Percentiles rank a stretch among this genome's conserved stretches.
phyloP scores from a whole-genome alignment of 1,140 invertebrate genomes.

The Scaptodrosophila lebanonensis region DNA sequence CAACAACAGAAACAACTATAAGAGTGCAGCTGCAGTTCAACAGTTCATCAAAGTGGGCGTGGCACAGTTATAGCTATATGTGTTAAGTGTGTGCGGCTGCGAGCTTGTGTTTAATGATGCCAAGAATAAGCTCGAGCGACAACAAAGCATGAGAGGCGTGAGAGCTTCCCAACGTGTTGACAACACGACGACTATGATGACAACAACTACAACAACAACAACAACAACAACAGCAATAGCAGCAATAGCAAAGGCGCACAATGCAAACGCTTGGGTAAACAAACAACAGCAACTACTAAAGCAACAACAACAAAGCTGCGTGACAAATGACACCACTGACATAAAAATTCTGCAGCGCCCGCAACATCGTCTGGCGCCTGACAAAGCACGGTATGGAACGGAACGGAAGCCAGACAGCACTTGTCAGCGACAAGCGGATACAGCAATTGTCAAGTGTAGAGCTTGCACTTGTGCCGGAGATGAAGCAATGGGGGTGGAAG shows the following conservation, averaged over 20 bases:
- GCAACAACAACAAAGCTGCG: conserved; percentile 36
- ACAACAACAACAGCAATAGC: conserved; percentile 24
- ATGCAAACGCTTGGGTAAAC: conserved; percentile 41
- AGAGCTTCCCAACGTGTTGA: conserved; percentile 22
- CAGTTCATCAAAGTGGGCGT: not conserved
- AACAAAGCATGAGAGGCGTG: conserved; percentile 15
- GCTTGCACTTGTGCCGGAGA: not conserved
- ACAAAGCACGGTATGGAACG: no score
- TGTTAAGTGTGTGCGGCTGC: conserved; percentile 65
- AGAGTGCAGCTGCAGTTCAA: not conserved
- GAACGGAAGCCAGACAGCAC: conserved; percentile 47
- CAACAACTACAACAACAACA: conserved; percentile 14
- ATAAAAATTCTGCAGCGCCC: conserved; percentile 48
- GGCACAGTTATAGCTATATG: conserved; percentile 44
- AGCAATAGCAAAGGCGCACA: conserved; percentile 13
- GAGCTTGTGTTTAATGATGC: conserved; percentile 58
- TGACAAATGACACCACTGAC: conserved; percentile 71
- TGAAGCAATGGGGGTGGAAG: conserved; percentile 26
- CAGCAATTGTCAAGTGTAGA: conserved; percentile 59
- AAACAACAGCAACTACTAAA: conserved; percentile 32
- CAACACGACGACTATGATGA: no score
- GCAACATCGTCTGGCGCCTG: conserved; percentile 20
- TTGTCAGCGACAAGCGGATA: conserved; percentile 58
- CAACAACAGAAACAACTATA: not conserved
- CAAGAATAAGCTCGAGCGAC: conserved; percentile 62